Percentiles rank a stretch among this genome's conserved stretches.
Conservation (phyloP, 1,140 invertebrate species). For the Chrysopa pallens region DNA sequence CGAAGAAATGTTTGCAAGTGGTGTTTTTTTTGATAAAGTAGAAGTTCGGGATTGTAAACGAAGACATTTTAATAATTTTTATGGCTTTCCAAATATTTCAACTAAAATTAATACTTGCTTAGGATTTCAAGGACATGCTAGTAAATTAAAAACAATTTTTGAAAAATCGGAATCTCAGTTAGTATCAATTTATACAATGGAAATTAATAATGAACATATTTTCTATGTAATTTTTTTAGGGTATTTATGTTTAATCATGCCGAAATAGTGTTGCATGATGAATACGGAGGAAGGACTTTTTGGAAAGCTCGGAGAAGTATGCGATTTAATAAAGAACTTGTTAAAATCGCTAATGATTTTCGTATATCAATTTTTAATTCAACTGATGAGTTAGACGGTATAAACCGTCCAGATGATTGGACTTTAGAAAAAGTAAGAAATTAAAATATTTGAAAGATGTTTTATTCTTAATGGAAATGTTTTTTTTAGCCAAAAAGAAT, state of each 20-base stretch:
- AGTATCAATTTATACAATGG: constrained; percentile 1
- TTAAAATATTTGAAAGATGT: neutral
- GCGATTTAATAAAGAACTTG: constrained; percentile 60
- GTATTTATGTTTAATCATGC: constrained; percentile 69
- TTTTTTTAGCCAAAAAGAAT: constrained; percentile 22
- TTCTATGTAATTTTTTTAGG: constrained; percentile 17
- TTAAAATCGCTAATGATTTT: constrained; percentile 51
- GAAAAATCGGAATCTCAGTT: constrained; percentile 20
- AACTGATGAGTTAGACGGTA: constrained; percentile 39
- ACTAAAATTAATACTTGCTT: constrained; percentile 52
- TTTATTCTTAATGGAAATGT: constrained; percentile 1
- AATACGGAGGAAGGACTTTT: constrained; percentile 63
- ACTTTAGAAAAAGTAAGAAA: constrained; percentile 34
- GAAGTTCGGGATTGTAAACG: constrained; percentile 34
- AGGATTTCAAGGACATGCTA: constrained; percentile 65
- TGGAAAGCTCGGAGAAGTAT: constrained; percentile 83
- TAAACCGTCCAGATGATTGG: constrained; percentile 37
- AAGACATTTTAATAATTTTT: constrained; percentile 23
- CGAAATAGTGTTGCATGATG: constrained; percentile 75
- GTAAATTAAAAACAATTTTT: constrained; percentile 37
- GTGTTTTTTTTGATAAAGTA: constrained; percentile 69
- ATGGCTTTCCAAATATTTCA: constrained; percentile 38
- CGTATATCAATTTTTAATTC: constrained; percentile 49
- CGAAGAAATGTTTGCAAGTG: constrained; percentile 63
- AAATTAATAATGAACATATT: neutral